Percentiles rank a stretch among this genome's conserved stretches.
Conservation (phyloP, 1,140 invertebrate genomes). For the Popillia japonica region DNA sequence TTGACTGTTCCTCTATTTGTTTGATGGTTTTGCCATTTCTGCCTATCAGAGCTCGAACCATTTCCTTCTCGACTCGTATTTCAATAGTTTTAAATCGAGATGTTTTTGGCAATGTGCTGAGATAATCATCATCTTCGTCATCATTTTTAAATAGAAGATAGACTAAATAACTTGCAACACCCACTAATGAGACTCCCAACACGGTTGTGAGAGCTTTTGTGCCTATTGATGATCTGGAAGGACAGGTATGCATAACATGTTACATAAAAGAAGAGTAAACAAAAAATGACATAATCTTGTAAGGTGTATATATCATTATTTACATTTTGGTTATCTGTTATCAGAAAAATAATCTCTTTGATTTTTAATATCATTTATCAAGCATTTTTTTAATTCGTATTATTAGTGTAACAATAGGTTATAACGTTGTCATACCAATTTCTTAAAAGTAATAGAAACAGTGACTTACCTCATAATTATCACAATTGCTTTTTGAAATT, state of each 20-base stretch:
- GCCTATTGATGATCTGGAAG: conserved; percentile 7
- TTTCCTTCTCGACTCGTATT: conserved; percentile 62
- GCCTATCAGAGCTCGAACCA: conserved; percentile 67
- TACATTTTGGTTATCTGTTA: not conserved
- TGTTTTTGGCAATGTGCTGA: conserved; percentile 48
- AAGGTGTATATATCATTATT: not conserved
- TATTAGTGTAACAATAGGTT: not conserved
- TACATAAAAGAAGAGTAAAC: conserved; percentile 8
- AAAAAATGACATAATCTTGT: not conserved
- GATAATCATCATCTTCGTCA: conserved; percentile 52
- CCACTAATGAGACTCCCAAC: conserved; percentile 61
- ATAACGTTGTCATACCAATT: not conserved
- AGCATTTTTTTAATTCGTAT: not conserved
- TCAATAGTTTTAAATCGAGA: conserved; percentile 57
- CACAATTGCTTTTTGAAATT: not conserved
- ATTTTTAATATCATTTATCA: not conserved
- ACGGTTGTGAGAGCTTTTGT: conserved; percentile 50
- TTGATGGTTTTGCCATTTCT: conserved; percentile 73
- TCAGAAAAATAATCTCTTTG: not conserved
- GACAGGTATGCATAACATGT: not conserved
- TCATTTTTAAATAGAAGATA: conserved; percentile 60
- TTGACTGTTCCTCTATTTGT: conserved; percentile 74
- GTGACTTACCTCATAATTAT: conserved; percentile 12
- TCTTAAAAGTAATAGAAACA: not conserved
- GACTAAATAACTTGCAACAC: conserved; percentile 59